Evolutionary conservation across 2,888 invertebrate genomes (phyloP).

Genomic region (Tenthredo scrophulariae): DNA sequence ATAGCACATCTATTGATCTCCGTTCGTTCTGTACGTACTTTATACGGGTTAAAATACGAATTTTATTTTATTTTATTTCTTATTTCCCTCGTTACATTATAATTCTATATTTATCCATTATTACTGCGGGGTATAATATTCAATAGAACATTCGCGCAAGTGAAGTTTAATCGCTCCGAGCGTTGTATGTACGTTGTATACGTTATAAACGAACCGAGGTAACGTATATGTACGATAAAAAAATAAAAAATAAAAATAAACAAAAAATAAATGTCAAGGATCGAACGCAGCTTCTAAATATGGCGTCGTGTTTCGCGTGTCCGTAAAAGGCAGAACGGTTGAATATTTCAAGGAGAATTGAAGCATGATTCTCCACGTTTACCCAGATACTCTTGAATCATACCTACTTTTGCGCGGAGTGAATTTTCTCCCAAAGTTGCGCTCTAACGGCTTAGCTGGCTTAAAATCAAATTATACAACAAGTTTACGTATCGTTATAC

Average conservation of each 20-base stretch:
- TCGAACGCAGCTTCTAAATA: slow-evolving; percentile 42
- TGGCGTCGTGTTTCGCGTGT: slow-evolving; percentile 42
- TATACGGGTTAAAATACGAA: not conserved
- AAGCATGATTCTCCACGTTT: slow-evolving; percentile 4
- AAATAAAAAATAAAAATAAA: not conserved
- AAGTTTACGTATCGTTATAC: not conserved
- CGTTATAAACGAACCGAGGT: not conserved
- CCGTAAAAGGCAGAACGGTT: slow-evolving; percentile 45
- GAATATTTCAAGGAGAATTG: slow-evolving; percentile 51
- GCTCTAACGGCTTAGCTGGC: not conserved
- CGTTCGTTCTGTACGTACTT: slow-evolving; percentile 2
- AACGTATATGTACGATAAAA: not conserved
- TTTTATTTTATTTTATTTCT: not conserved
- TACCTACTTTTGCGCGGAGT: not conserved
- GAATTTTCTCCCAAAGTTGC: not conserved
- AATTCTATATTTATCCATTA: not conserved
- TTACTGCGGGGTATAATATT: not conserved
- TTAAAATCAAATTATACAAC: not conserved
- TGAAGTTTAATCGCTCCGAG: not conserved
- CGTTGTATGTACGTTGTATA: not conserved
- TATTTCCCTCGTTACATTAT: not conserved
- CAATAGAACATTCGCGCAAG: not conserved
- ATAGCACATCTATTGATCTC: slow-evolving; percentile 18
- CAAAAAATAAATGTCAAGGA: slow-evolving; percentile 46
- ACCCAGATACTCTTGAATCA: not conserved